Evolutionary conservation across 2,888 invertebrate species (phyloP).

Genomic region (Drosophila parthenogenetica): DNA sequence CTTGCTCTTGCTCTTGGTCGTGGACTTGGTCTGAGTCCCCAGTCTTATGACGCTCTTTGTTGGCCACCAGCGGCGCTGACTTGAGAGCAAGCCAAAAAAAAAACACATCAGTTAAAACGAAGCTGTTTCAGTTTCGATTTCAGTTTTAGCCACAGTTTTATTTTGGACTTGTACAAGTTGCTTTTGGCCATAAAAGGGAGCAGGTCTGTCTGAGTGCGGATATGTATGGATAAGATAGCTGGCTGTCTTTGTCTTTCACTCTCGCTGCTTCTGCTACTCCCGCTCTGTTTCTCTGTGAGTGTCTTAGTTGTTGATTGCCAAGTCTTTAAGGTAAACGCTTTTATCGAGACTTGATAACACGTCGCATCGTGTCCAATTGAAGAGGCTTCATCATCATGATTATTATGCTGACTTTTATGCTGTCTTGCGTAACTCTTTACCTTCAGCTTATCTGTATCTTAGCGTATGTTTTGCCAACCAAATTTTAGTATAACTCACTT

Average conservation of each 20-base stretch:
- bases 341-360: conserved; percentile 66
- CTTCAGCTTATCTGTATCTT: not conserved
- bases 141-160: not conserved
- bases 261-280: conserved; percentile 8
- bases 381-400: conserved; percentile 6
- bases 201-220: conserved; percentile 37
- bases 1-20: not conserved
- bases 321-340: conserved; percentile 53
- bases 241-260: conserved; percentile 16
- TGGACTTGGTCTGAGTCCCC: not conserved
- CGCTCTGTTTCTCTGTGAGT: conserved; percentile 4
- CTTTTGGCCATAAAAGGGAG: conserved; percentile 59
- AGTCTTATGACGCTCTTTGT: conserved; percentile 11
- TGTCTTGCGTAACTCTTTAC: conserved; percentile 43
- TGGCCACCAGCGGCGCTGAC: conserved; percentile 21
- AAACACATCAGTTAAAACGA: conserved; percentile 1
- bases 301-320: conserved; percentile 31
- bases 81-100: conserved; percentile 7
- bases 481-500: conserved; percentile 9
- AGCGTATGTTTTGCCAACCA: conserved; percentile 1
- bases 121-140: conserved; percentile 27
- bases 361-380: conserved; percentile 23
- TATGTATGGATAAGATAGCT: conserved; percentile 64
- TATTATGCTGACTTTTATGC: not conserved
- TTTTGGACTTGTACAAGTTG: conserved; percentile 16